Evolutionary conservation across 2,888 invertebrate species (phyloP).

Genomic region (Dendrolimus pini): DNA sequence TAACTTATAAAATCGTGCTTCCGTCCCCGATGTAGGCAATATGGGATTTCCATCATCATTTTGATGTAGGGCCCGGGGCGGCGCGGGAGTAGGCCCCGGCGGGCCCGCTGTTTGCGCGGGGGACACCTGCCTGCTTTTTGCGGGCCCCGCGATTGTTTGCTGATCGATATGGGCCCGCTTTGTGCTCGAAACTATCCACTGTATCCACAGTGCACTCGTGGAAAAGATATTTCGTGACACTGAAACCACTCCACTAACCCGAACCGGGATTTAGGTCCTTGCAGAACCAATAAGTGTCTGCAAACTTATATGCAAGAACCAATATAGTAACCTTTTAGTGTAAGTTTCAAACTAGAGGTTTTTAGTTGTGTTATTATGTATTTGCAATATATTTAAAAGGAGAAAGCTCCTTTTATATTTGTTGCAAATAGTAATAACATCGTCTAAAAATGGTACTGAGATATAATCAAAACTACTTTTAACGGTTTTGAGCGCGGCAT

Average conservation of each 20-base stretch:
- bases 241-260: conserved; percentile 5
- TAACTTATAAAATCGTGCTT: conserved; percentile 75
- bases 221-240: conserved; percentile 17
- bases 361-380: too few relatives aligned
- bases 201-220: conserved; percentile 20
- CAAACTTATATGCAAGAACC: background rate
- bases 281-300: background rate
- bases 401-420: too few relatives aligned
- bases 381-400: too few relatives aligned
- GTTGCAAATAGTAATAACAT: too few relatives aligned
- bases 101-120: conserved; percentile 53
- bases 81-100: conserved; percentile 30
- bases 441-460: too few relatives aligned
- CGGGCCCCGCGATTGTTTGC: conserved; percentile 41
- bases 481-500: too few relatives aligned
- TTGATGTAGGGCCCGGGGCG: conserved; percentile 63
- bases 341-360: too few relatives aligned
- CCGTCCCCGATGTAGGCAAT: conserved; percentile 68
- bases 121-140: conserved; percentile 62
- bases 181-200: conserved; percentile 19
- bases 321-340: too few relatives aligned
- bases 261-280: background rate
- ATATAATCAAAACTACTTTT: too few relatives aligned
- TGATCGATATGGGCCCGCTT: conserved; percentile 50
- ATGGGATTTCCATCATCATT: conserved; percentile 72